Evolutionary conservation across 2,797 vertebrate species (phyloP).

Genomic region (Cichlasoma orientale): DNA sequence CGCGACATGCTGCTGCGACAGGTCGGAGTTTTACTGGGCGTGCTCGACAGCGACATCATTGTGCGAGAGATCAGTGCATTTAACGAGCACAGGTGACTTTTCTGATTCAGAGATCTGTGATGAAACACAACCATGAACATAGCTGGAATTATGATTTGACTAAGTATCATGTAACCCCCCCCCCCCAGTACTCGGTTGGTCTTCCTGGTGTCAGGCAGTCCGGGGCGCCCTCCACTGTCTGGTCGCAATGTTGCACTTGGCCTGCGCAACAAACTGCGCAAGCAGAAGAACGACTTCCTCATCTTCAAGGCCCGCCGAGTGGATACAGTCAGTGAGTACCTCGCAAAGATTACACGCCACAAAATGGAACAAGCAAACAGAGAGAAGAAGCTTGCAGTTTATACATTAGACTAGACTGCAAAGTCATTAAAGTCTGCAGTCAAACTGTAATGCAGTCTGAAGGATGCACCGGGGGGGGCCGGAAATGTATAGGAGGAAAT

Average conservation of each 20-base stretch:
- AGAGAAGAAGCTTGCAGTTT: accelerated
- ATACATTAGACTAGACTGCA: too few relatives aligned
- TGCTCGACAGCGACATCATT: slow-evolving; percentile 94
- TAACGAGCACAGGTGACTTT: slow-evolving; percentile 91
- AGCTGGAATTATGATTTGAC: background rate
- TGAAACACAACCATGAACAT: background rate
- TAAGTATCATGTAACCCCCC: background rate
- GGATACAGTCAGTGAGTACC: slow-evolving; percentile 93
- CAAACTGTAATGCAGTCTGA: too few relatives aligned
- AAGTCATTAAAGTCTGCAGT: too few relatives aligned
- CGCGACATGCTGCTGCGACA: slow-evolving; percentile 97
- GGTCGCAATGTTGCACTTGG: slow-evolving; percentile 89
- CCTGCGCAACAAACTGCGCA: slow-evolving; percentile 89
- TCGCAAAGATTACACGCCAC: background rate
- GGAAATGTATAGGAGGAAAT: too few relatives aligned
- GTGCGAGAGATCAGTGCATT: slow-evolving; percentile 92
- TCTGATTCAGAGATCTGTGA: background rate
- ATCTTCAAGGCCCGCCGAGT: slow-evolving; percentile 90
- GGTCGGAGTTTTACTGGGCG: slow-evolving; percentile 92
- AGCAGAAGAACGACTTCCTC: slow-evolving; percentile 95
- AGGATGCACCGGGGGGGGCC: too few relatives aligned
- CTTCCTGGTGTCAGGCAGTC: slow-evolving; percentile 93
- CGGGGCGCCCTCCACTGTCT: slow-evolving; percentile 89
- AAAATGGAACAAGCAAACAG: background rate
- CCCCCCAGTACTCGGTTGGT: slow-evolving; percentile 91